Evolutionary conservation across 2,113 vertebrate species (phyloP), one percentile per base, ranked within the genome.

Genomic region (Corynorhinus townsendii): DNA sequence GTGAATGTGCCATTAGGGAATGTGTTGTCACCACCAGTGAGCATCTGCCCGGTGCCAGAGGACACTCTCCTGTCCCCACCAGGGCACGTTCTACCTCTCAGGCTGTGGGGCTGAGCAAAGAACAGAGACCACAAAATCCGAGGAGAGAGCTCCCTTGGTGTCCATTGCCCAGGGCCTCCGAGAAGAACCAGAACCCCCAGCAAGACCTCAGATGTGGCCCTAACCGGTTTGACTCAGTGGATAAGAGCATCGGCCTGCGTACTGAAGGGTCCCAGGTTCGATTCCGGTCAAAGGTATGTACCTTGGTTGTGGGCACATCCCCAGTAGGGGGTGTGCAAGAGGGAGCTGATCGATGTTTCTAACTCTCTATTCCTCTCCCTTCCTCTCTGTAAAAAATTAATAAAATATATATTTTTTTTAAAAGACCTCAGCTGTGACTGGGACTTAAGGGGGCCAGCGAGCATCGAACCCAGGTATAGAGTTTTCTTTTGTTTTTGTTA

Each of bases 11-110:
- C 22, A n/a, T 26, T 2, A 7, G 45, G 47, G 20, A 20, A 4
- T 0, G 1, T 1, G 0, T 35, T 35, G 4, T 64, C 47, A 59
- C 28, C 19, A n/a, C 10, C 26, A 1, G 43, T 4, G 7, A 28
- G n/a, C 0, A 5, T 38, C 64, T 45, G 5, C 3, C 15, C 2
- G 4, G n/a, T 4, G 43, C 15, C 82, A 7, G 24, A 33, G 26
- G 38, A 40, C 24, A 22, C 7, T 4, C 38, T 12, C 49, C 30
- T 28, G 19, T 54, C 75, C 35, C 43, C 7, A 9, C 24, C 15
- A 9, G 5, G 68, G 47, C 0, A 0, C 9, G 7, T 5, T 20
- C 16, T 12, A 81, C 22, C 0, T 15, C 19, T 40, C 7, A 12
- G 68, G 4, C 15, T 7, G 30, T 33, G 30, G 80, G 38, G 33